These are phyloP conservation scores for Leptinotarsa defecta DNA, from an alignment of 1,140 invertebrate species.

Conservation along the genomic window DNA sequence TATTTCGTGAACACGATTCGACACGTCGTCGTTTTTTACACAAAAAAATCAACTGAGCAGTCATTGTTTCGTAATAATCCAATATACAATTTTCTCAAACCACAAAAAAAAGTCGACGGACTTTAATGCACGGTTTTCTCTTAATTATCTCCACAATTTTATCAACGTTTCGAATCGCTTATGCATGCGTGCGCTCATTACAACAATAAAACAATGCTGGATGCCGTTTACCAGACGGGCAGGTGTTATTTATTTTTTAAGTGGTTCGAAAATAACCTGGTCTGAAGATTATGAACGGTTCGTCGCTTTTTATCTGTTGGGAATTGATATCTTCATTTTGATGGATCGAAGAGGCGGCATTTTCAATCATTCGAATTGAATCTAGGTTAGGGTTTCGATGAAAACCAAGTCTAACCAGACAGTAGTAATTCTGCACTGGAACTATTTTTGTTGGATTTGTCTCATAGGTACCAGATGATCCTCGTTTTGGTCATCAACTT, in stretches of 20 bases:
- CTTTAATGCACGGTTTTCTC: constrained; percentile 19
- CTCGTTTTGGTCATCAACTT: no score
- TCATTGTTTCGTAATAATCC: constrained; percentile 23
- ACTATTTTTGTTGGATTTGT: no score
- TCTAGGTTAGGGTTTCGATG: no score
- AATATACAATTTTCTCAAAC: constrained; percentile 27
- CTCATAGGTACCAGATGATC: no score
- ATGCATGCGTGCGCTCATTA: neutral
- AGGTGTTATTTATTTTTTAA: constrained; percentile 1
- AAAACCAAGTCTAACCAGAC: no score
- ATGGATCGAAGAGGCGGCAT: neutral
- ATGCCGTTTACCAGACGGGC: neutral
- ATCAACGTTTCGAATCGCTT: constrained; percentile 8
- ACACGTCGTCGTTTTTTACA: neutral
- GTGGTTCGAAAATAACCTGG: neutral
- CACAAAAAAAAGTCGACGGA: constrained; percentile 7
- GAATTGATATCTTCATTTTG: constrained; percentile 6
- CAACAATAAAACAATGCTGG: constrained; percentile 9
- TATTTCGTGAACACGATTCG: neutral
- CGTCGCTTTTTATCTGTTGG: neutral
- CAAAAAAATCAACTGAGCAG: neutral
- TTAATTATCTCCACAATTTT: constrained; percentile 19
- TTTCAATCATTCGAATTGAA: no score
- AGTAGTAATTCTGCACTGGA: no score
- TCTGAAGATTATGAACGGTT: constrained; percentile 4